Conservation (phyloP, 2,888 invertebrate species). For the Exephanes ischioxanthus region DNA sequence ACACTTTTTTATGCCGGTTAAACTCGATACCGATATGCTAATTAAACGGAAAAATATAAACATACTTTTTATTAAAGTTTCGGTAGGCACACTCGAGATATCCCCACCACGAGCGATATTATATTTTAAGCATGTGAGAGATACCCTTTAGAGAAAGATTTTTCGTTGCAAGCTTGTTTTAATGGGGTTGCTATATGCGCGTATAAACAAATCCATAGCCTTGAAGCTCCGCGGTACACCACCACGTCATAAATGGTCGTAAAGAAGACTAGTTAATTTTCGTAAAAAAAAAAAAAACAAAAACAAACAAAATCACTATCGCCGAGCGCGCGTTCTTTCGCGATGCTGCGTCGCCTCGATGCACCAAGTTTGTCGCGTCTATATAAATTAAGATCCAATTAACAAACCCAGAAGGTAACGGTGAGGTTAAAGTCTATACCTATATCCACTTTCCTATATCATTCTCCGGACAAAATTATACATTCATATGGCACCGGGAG, state of each 20-base stretch:
- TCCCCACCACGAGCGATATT: conserved; percentile 69
- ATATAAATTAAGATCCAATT: conserved; percentile 67
- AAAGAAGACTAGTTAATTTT: conserved; percentile 64
- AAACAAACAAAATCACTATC: conserved; percentile 3
- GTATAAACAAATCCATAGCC: conserved; percentile 53
- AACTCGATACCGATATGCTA: conserved; percentile 72
- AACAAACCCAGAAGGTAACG: conserved; percentile 41
- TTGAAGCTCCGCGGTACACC: background rate
- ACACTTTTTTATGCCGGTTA: conserved; percentile 67
- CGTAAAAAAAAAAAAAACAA: conserved; percentile 32
- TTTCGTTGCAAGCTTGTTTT: conserved; percentile 32
- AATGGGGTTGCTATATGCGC: conserved; percentile 49
- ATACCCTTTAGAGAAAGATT: background rate
- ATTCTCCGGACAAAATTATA: conserved; percentile 23
- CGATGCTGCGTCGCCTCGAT: conserved; percentile 15
- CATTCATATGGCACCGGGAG: conserved; percentile 36
- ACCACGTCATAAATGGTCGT: conserved; percentile 47
- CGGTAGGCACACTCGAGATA: conserved; percentile 40
- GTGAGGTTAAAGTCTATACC: conserved; percentile 36
- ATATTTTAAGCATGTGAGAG: conserved; percentile 47
- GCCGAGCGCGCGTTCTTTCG: conserved; percentile 14
- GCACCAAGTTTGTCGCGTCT: conserved; percentile 58
- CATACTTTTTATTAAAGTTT: conserved; percentile 55
- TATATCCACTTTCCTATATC: conserved; percentile 43
- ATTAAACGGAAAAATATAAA: conserved; percentile 72